Evolutionary conservation across 2,113 vertebrate species (phyloP).

Genomic region (Mionectes macconnelli): DNA sequence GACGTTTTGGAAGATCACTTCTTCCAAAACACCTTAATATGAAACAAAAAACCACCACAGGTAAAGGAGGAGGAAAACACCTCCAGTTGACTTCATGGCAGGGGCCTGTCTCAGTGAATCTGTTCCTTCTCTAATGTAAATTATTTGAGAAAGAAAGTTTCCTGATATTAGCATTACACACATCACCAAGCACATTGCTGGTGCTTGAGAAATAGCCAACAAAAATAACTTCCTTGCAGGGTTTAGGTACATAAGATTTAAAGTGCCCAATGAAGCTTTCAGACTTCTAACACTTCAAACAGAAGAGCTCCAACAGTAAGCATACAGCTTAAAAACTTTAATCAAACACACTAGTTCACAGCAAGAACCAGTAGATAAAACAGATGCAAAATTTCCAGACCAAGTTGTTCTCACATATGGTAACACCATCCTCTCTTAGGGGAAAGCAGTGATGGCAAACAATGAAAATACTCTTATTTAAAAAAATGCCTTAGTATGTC

Average conservation of each 20-base stretch:
- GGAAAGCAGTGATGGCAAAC: constrained; percentile 31
- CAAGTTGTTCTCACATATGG: not conserved
- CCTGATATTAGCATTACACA: constrained; percentile 52
- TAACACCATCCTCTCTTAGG: constrained; percentile 50
- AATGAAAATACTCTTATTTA: constrained; percentile 16
- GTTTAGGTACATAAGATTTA: constrained; percentile 9
- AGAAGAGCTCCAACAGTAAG: constrained; percentile 15
- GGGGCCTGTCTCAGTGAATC: not conserved
- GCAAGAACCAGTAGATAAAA: constrained; percentile 44
- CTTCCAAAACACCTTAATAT: not conserved
- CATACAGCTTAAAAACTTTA: constrained; percentile 21
- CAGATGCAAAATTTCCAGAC: constrained; percentile 30
- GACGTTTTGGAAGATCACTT: not conserved
- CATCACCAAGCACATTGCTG: not conserved
- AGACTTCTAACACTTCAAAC: constrained; percentile 21
- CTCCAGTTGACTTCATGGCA: not conserved
- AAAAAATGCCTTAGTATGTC: not conserved
- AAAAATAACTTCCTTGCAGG: constrained; percentile 26
- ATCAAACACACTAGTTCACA: constrained; percentile 54
- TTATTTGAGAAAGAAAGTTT: constrained; percentile 36
- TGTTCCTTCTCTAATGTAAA: constrained; percentile 2
- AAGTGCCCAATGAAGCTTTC: constrained; percentile 1
- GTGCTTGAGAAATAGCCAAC: constrained; percentile 45
- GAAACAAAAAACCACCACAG: not conserved
- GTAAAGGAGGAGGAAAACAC: not conserved